Percentiles rank a stretch among this genome's conserved stretches.
Evolutionary conservation across 2,113 vertebrate species (phyloP).

Genomic region (Australoheros scitulus): DNA sequence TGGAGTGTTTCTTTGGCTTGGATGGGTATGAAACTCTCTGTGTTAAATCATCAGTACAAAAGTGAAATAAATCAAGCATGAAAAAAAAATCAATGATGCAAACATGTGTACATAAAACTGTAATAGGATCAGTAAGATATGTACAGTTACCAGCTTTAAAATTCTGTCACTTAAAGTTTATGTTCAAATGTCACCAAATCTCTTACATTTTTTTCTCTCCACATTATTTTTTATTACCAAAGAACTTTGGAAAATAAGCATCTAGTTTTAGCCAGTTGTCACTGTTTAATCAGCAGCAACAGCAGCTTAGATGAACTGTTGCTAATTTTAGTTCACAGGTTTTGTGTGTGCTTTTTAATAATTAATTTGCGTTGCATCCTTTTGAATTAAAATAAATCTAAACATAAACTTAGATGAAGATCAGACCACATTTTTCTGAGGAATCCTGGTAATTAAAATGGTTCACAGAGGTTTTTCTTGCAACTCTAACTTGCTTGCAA

Average conservation of each 20-base stretch:
- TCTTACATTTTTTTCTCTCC: not conserved
- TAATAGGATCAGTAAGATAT: not conserved
- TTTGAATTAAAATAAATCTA: not conserved
- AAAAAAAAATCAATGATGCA: not conserved
- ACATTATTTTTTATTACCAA: not conserved
- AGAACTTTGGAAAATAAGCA: not conserved
- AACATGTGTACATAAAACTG: not conserved
- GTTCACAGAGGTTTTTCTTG: not conserved
- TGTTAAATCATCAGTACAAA: not conserved
- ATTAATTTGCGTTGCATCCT: not conserved
- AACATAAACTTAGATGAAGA: not conserved
- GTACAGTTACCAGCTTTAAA: not conserved
- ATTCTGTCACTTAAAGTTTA: not conserved
- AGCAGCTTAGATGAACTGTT: not conserved
- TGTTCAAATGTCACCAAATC: not conserved
- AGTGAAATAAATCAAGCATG: not conserved
- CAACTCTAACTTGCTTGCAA: not conserved
- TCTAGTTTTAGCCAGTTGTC: not conserved
- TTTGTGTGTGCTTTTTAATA: not conserved
- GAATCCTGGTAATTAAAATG: not conserved
- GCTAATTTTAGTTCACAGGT: not conserved
- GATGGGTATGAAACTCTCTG: not conserved
- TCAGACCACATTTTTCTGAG: too few species aligned
- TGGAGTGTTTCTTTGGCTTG: not conserved
- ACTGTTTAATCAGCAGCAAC: not conserved